Percentiles rank a stretch among this genome's conserved stretches.
phyloP scores from a whole-genome alignment of 2,797 vertebrate species.

The Pyrocephalus nanus region DNA sequence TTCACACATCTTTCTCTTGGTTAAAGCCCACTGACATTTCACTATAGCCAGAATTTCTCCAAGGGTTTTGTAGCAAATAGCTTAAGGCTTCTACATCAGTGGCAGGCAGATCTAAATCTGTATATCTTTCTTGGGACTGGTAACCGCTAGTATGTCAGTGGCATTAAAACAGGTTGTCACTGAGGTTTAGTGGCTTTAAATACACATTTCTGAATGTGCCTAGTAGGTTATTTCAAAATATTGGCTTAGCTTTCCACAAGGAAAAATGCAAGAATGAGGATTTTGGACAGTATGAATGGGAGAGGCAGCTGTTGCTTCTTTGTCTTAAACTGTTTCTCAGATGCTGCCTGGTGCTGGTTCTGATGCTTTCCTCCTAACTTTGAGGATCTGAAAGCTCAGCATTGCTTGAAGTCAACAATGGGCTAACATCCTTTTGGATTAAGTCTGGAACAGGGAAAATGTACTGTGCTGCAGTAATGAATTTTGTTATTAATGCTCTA shows the following conservation, averaged over 20 bases:
- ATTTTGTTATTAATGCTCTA: constrained; percentile 4
- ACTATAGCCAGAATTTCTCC: neutral
- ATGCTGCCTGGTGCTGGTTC: neutral
- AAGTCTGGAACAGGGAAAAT: neutral
- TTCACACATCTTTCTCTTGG: neutral
- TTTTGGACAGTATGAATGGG: neutral
- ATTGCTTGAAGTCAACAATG: neutral
- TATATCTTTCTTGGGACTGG: neutral
- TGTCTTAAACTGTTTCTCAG: neutral
- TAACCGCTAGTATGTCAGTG: neutral
- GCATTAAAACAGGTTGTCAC: neutral
- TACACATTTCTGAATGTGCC: neutral
- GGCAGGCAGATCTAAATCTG: neutral
- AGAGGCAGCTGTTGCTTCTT: neutral
- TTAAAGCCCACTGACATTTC: neutral
- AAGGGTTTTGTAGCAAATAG: neutral
- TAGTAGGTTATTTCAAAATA: neutral
- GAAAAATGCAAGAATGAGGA: neutral
- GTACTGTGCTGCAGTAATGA: neutral
- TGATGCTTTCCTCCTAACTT: neutral
- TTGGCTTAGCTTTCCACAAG: neutral
- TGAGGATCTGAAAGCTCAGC: neutral
- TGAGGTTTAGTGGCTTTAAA: neutral
- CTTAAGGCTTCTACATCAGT: neutral
- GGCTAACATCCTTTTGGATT: neutral